Conservation (phyloP, 2,113 vertebrate genomes). For the Acrocephalus arundinaceus region DNA sequence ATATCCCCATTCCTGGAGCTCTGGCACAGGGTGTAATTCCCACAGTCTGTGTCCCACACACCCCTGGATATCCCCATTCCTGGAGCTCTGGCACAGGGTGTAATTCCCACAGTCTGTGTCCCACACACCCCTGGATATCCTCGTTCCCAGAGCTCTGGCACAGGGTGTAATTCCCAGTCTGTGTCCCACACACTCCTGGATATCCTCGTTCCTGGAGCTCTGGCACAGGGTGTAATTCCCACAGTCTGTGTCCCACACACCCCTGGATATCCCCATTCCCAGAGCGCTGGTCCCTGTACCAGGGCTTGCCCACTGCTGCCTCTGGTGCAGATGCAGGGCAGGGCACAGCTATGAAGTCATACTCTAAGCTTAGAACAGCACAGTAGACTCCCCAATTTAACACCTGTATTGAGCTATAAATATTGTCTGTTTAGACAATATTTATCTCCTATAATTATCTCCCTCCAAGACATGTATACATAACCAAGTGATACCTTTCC, state of each 20-base stretch:
- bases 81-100: background rate
- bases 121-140: background rate
- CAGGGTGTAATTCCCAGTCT: background rate
- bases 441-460: background rate
- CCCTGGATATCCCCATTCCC: fast-evolving
- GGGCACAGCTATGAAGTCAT: background rate
- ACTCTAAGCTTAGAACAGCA: background rate
- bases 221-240: background rate
- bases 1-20: background rate
- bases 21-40: background rate
- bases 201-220: background rate
- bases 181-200: fast-evolving
- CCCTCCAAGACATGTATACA: background rate
- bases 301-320: background rate
- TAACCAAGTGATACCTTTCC: background rate
- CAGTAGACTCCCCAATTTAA: background rate
- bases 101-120: background rate
- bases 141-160: background rate
- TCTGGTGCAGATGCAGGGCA: background rate
- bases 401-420: background rate
- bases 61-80: background rate
- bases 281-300: background rate
- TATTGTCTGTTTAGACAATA: background rate
- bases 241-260: background rate
- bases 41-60: background rate